phyloP scores from a whole-genome alignment of 2,888 invertebrate species.

The Drosophila prostipennis region DNA sequence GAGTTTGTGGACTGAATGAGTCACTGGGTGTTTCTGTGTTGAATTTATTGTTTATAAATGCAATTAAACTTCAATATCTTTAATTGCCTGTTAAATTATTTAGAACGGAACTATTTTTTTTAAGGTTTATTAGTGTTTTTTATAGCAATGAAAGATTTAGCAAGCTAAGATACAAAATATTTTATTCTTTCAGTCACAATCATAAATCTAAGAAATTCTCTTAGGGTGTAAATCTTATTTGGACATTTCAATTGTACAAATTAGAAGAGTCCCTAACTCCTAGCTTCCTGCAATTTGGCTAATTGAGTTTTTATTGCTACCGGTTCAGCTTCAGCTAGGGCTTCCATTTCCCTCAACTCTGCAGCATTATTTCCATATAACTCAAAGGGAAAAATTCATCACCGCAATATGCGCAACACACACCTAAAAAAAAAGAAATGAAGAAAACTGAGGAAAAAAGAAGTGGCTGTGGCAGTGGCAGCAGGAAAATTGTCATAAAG shows the following conservation, averaged over 20 bases:
- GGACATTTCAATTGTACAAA: slow-evolving; percentile 62
- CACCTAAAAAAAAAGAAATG: slow-evolving; percentile 12
- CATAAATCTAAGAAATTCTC: not conserved
- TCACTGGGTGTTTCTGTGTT: slow-evolving; percentile 7
- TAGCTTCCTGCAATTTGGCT: slow-evolving; percentile 69
- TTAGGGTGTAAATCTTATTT: not conserved
- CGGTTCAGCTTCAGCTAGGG: slow-evolving; percentile 16
- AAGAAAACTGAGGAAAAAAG: slow-evolving; percentile 50
- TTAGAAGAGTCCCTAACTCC: slow-evolving; percentile 39
- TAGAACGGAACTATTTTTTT: too few relatives aligned
- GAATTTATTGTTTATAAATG: slow-evolving; percentile 8
- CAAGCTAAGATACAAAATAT: too few relatives aligned
- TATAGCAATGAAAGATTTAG: too few relatives aligned
- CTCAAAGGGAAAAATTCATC: slow-evolving; percentile 82
- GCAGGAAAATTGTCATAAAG: slow-evolving; percentile 82
- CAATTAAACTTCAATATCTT: not conserved
- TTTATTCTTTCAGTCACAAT: too few relatives aligned
- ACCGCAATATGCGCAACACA: slow-evolving; percentile 74
- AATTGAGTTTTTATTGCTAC: slow-evolving; percentile 70
- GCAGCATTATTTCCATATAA: slow-evolving; percentile 51
- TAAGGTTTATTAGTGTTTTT: too few relatives aligned
- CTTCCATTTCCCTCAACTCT: slow-evolving; percentile 5
- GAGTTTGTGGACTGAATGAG: slow-evolving; percentile 8
- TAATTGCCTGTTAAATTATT: not conserved
- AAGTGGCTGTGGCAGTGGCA: slow-evolving; percentile 61